phyloP scores from a whole-genome alignment of 2,888 invertebrate genomes.

The Schizaphis graminum region DNA sequence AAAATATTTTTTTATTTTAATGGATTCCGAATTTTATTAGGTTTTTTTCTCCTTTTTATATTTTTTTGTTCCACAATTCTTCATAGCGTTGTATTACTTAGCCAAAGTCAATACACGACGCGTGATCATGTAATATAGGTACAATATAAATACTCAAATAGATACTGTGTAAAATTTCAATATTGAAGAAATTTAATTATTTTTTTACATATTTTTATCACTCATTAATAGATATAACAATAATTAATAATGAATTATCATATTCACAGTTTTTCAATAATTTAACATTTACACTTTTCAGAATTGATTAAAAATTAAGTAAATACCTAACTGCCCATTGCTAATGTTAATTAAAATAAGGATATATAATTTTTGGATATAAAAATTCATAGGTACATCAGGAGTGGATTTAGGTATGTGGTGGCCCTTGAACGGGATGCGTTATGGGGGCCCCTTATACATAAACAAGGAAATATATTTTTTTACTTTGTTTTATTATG shows the following conservation, averaged over 20 bases:
- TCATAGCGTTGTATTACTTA: not conserved
- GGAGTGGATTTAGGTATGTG: no score
- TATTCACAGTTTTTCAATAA: not conserved
- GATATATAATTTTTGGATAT: no score
- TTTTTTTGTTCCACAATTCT: conserved; percentile 7
- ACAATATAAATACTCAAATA: not conserved
- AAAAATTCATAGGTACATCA: no score
- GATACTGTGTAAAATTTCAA: not conserved
- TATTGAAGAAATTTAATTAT: not conserved
- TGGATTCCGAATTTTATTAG: conserved; percentile 48
- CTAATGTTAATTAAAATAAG: no score
- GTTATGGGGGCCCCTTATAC: no score
- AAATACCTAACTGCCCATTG: no score
- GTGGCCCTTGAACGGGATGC: no score
- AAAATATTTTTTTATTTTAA: conserved; percentile 51
- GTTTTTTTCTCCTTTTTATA: not conserved
- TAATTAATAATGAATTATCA: not conserved
- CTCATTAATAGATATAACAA: not conserved
- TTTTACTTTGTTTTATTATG: no score
- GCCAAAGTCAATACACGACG: not conserved
- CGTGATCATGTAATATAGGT: not conserved
- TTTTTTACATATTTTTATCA: not conserved
- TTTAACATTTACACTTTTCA: not conserved
- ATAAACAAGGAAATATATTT: no score
- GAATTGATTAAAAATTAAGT: not conserved